Base-by-base conservation (phyloP, 2,113 vertebrate genomes). In the Micronycteris hirsuta region DNA sequence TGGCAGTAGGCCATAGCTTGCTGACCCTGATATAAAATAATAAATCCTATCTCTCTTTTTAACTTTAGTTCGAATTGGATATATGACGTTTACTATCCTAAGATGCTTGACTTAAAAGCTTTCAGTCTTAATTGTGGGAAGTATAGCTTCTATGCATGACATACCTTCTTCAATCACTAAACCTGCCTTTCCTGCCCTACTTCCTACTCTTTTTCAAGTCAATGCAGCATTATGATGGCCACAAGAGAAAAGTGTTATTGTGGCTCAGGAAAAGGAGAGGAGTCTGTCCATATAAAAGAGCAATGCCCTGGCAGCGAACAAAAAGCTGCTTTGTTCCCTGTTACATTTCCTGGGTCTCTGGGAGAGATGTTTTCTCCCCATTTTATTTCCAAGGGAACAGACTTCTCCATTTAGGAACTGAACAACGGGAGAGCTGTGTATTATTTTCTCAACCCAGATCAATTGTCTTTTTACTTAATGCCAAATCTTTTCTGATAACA, bases 401-500 rank as follows among this genome's bases (percentile, higher is more conserved):
- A 17, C 17, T 90, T 9, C 9, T 88, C 84, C 65, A 71, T 31
- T 78, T 38, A 86, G 33, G 15, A 93, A 80, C 3, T 43, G 49
- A 92, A 16, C 47, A 92, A 77, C 17, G 54, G 58, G 19, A 83
- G 17, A 68, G 4, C n/a, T 16, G 33, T 14, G 38, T 74, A 85
- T 94, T 90, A 74, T 96, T 86, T 93, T 78, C 65, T 54, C 82
- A 93, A n/a, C 8, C 38, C 33, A 80, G 31, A 10, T 93, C 77
- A 89, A 38, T 68, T 94, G 61, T 83, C 88, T 97, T 93, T 94
- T 74, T 80, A 74, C 38, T 63, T 96, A 88, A 67, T 63, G 45
- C 16, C 88, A 94, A 74, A 81, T 96, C 88, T 92, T 91, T 86
- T 96, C 73, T 93, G 33, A 80, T 91, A 96, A 74, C n/a, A 91